Percentiles rank a stretch among this genome's conserved stretches.
Conservation (phyloP, 2,113 vertebrate genomes). For the Malurus melanocephalus region DNA sequence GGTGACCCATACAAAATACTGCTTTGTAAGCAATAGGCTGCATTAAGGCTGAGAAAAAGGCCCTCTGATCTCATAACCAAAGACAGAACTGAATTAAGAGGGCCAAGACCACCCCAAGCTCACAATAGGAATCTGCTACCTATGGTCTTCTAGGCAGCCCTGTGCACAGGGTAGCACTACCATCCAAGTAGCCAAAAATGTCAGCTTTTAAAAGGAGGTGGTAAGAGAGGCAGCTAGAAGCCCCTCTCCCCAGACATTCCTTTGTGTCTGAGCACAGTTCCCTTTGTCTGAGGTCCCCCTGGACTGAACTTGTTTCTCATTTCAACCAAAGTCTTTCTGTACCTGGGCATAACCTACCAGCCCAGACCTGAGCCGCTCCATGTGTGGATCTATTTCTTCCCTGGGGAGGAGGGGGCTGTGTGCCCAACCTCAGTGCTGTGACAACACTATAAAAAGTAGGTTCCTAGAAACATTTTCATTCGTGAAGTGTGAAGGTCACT, state of each 20-base stretch:
- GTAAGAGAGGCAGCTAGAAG: not conserved
- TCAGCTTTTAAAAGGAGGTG: not conserved
- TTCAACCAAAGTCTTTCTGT: not conserved
- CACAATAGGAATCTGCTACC: not conserved
- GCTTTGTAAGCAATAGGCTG: not conserved
- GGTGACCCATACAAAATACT: not conserved
- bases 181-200: not conserved
- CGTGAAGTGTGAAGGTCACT: constrained; percentile 58
- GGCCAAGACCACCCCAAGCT: not conserved
- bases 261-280: not conserved
- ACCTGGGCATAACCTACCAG: not conserved
- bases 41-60: not conserved
- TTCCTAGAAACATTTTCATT: constrained; percentile 48
- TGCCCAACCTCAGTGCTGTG: not conserved
- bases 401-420: not conserved
- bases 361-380: not conserved
- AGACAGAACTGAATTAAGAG: not conserved
- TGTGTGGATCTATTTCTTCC: not conserved
- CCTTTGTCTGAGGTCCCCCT: constrained; percentile 12
- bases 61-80: not conserved
- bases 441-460: constrained; percentile 26
- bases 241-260: not conserved
- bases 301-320: not conserved
- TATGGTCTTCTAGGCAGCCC: not conserved
- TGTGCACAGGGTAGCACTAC: not conserved